phyloP scores from a whole-genome alignment of 2,113 vertebrate species.

The Chaetorhynchus papuensis region DNA sequence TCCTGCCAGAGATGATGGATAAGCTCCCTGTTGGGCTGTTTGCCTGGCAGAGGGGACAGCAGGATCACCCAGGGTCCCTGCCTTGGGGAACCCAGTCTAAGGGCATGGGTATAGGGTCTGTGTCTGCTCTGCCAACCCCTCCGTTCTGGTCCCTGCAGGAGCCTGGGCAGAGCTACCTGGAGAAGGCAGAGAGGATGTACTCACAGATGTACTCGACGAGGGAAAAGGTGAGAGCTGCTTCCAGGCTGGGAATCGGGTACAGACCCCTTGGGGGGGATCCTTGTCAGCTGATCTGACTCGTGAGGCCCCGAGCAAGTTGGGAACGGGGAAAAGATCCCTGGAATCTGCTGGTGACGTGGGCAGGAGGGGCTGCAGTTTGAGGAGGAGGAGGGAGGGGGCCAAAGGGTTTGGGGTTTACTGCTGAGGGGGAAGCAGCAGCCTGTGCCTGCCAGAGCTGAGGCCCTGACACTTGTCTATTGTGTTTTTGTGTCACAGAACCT shows the following conservation, averaged over 20 bases:
- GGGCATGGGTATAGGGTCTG: background rate
- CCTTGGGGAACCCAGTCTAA: rapidly evolving
- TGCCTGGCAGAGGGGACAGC: background rate
- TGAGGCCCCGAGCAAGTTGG: rapidly evolving
- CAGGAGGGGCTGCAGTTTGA: background rate
- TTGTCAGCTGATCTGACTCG: background rate
- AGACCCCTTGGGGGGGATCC: background rate
- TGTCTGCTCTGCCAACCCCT: background rate
- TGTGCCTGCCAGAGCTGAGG: background rate
- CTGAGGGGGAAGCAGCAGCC: background rate
- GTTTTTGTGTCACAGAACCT: constrained; percentile 73
- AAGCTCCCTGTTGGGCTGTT: background rate
- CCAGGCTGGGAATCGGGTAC: rapidly evolving
- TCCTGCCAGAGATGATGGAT: background rate
- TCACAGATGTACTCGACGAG: constrained; percentile 76
- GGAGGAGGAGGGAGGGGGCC: background rate
- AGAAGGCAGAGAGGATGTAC: constrained; percentile 79
- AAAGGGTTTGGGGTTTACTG: background rate
- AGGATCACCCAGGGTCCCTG: background rate
- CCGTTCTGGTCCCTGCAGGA: constrained; percentile 65
- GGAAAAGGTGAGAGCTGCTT: constrained; percentile 83
- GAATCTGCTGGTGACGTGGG: rapidly evolving
- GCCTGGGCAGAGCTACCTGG: constrained; percentile 80
- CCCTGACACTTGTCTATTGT: background rate
- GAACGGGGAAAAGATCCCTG: background rate